Base-by-base conservation (phyloP, 2,113 vertebrate genomes). In the Tor tambroides region DNA sequence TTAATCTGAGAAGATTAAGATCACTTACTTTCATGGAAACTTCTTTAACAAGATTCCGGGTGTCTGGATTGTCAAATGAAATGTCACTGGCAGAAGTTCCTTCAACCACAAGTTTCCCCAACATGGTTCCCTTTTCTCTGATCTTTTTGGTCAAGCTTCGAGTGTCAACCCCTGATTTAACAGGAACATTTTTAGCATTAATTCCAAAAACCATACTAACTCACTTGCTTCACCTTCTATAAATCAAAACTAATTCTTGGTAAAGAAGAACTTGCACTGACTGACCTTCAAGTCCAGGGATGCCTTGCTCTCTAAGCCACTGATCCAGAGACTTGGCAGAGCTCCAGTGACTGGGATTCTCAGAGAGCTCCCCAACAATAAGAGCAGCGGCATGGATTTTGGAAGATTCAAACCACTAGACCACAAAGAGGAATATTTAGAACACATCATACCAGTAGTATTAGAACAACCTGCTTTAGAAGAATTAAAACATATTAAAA, bases 401-500 rank as follows among this genome's bases (percentile, higher is more conserved):
- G 6, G 91, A 94, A 5, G 98, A 99, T 89, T 99, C 98, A 17
- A 99, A 99, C 98, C 98, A 99, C 98, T 99, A 91, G 4, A 86
- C 1, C 30, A 80, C 32, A 67, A 65, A 71, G 5, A 23, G 49
- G n/a, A 80, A 85, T 10, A 32, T 65, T 61, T 41, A 75, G 14
- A 41, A 75, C 3, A 71, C 9, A 71, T 9, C 67, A 71, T 35
- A 21, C 3, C 30, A 35, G 11, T 26, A 51, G n/a, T 26, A 28
- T 30, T 30, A 49, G 6, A 43, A 49, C 7, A 43, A 10, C 10
- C 41, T 2, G 41, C 2, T 43, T 43, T 9, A 43, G 41, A 43
- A 9, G 41, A 1, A 8, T 43, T 6, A n/a, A 67, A 21, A 26
- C 23, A 28, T 49, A 21, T 19, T 69, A 79, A 49, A 35, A 75